Percentiles rank a stretch among this genome's conserved stretches.
These are phyloP conservation scores for Euplagia quadripunctaria DNA, from an alignment of 2,888 invertebrate genomes.

Conservation along the genomic window DNA sequence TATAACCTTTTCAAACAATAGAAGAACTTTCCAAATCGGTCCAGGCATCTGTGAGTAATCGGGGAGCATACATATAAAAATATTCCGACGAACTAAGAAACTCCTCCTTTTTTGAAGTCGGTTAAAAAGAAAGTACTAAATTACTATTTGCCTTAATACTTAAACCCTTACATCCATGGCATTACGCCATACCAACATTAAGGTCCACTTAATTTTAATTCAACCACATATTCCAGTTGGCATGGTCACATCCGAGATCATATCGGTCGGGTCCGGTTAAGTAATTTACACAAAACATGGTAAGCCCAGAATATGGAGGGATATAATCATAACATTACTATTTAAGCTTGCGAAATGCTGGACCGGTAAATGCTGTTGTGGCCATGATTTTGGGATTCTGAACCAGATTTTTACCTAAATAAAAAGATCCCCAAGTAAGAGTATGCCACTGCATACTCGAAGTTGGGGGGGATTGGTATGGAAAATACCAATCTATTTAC, in stretches of 20 bases:
- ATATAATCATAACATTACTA: constrained; percentile 58
- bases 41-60: no score
- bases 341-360: constrained; percentile 52
- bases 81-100: no score
- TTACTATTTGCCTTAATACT: background rate
- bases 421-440: background rate
- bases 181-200: background rate
- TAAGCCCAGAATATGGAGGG: constrained; percentile 44
- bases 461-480: no score
- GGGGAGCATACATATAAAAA: no score
- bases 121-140: background rate
- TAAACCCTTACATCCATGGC: background rate
- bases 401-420: background rate
- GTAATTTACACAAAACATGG: constrained; percentile 57
- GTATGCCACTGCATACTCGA: no score
- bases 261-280: constrained; percentile 47
- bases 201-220: constrained; percentile 22
- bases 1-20: no score
- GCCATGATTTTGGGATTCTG: constrained; percentile 23
- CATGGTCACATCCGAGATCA: constrained; percentile 39
- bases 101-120: no score
- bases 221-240: constrained; percentile 22
- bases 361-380: constrained; percentile 39
- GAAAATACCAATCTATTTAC: no score
- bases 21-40: no score